A percentile compares a stretch with the other conserved stretches of the same genome.
These are phyloP conservation scores for Eupithecia dodoneata DNA, from an alignment of 2,888 invertebrate genomes.

Conservation along the genomic window DNA sequence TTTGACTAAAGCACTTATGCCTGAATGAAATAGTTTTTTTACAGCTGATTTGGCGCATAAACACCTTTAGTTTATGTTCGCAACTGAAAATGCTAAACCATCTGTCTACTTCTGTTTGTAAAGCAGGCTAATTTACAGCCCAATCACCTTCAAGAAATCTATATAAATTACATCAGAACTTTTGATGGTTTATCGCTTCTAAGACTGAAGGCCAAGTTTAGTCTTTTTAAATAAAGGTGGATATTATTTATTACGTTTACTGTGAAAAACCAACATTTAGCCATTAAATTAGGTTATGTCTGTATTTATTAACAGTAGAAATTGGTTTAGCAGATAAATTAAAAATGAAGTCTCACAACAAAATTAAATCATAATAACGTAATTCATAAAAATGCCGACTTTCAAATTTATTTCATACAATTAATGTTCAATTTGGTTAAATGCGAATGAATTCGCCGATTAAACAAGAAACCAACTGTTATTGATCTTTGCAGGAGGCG, in stretches of 20 bases:
- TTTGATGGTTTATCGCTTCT: neutral
- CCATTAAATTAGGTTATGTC: no score
- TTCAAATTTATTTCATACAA: no score
- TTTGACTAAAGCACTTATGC: neutral
- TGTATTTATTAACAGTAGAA: neutral
- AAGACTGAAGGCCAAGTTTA: neutral
- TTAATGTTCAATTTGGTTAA: neutral
- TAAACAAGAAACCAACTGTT: conserved; percentile 21
- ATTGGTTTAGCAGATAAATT: neutral
- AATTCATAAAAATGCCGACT: no score
- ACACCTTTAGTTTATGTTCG: conserved; percentile 29
- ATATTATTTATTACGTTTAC: neutral
- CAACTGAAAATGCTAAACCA: conserved; percentile 37
- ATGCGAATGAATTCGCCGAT: conserved; percentile 17
- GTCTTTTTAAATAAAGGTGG: neutral
- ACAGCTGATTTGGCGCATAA: conserved; percentile 11
- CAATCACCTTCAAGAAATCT: conserved; percentile 9
- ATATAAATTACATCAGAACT: conserved; percentile 1
- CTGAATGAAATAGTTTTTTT: conserved; percentile 10
- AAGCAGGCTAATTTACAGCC: conserved; percentile 6
- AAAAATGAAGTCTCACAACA: neutral
- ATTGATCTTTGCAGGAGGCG: conserved; percentile 34
- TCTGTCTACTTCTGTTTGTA: conserved; percentile 35
- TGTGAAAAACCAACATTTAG: no score
- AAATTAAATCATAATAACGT: no score